Conservation (phyloP, 2,113 vertebrate genomes). For the Chionomys nivalis region DNA sequence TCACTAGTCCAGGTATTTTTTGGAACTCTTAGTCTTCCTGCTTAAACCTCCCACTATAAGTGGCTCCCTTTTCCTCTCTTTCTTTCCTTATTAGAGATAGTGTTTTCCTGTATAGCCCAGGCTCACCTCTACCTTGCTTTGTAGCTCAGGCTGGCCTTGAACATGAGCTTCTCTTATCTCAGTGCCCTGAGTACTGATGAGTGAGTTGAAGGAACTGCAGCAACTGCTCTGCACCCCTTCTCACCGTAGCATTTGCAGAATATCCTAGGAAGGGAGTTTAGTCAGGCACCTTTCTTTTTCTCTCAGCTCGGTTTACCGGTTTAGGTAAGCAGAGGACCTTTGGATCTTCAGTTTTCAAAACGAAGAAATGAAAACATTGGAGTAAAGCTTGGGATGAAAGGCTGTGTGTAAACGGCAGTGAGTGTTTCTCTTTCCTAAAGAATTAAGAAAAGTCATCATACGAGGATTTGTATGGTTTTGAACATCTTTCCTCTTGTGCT, state of each 20-base stretch:
- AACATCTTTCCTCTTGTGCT: not conserved
- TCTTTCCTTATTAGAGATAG: not conserved
- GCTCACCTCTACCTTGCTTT: not conserved
- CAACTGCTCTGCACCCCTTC: not conserved
- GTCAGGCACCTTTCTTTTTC: not conserved
- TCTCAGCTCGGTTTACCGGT: not conserved
- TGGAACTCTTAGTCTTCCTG: not conserved
- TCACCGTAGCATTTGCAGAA: not conserved
- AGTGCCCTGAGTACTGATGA: not conserved
- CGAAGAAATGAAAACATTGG: not conserved
- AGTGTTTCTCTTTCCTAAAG: conserved; percentile 24
- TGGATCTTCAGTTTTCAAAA: not conserved
- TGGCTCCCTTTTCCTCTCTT: not conserved
- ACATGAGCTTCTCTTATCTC: not conserved
- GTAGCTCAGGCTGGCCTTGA: not conserved
- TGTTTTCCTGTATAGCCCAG: not conserved
- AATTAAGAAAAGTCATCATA: not conserved
- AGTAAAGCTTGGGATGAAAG: not conserved
- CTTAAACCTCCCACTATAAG: not conserved
- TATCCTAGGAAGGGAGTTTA: not conserved
- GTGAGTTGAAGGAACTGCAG: not conserved
- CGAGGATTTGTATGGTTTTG: not conserved
- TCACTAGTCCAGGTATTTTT: not conserved
- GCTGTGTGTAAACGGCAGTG: not conserved
- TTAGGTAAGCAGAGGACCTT: not conserved